These are phyloP conservation scores for Tiphia femorata DNA, from an alignment of 2,888 invertebrate species.

Conservation along the genomic window DNA sequence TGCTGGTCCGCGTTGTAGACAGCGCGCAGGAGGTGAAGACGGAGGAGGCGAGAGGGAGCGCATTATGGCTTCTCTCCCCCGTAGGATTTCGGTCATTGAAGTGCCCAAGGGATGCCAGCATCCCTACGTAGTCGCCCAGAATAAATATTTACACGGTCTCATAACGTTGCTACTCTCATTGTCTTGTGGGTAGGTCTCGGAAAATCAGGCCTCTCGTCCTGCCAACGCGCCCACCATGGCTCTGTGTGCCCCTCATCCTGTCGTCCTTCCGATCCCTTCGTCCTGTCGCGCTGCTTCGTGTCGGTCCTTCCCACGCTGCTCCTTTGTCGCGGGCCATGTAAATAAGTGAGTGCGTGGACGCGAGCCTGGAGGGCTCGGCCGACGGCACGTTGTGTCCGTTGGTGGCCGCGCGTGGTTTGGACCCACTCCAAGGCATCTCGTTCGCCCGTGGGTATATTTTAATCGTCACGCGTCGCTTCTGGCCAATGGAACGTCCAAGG, in stretches of 20 bases:
- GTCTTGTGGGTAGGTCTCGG: slow-evolving; percentile 8
- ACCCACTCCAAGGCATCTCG: no score
- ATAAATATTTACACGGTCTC: slow-evolving; percentile 31
- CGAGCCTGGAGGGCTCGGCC: no score
- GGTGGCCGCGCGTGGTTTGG: no score
- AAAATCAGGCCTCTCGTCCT: no score
- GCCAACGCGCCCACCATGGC: neutral
- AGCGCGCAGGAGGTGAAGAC: slow-evolving; percentile 15
- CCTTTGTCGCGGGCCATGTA: no score
- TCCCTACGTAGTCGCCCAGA: slow-evolving; percentile 15
- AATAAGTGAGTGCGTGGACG: no score
- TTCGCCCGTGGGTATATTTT: no score
- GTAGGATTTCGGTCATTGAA: slow-evolving; percentile 24
- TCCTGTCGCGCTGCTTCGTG: neutral
- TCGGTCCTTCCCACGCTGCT: no score
- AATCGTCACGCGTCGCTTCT: no score
- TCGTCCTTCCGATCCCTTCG: neutral
- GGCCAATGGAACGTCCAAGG: no score
- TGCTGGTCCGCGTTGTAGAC: neutral
- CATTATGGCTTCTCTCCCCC: slow-evolving; percentile 18
- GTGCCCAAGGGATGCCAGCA: slow-evolving; percentile 6
- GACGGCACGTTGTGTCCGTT: no score
- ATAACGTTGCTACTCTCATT: slow-evolving; percentile 29
- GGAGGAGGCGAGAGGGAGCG: no score
- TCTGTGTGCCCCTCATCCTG: neutral